Evolutionary conservation across 2,113 vertebrate genomes (phyloP), one percentile per base, ranked within the genome.

Genomic region (Heterotilapia buettikoferi): DNA sequence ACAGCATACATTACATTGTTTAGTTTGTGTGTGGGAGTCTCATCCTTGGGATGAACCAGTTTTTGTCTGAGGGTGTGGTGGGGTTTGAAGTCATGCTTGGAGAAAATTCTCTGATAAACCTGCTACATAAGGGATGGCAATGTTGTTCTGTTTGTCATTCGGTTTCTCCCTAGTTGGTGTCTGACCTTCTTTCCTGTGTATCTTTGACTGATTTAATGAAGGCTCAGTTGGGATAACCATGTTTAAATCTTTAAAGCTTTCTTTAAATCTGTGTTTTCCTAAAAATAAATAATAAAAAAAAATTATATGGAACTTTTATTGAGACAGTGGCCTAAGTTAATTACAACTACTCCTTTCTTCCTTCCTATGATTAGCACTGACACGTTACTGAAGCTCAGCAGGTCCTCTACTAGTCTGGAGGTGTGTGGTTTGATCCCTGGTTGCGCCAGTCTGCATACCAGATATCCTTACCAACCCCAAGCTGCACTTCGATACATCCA

Each of bases 371-470:
- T 12, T 0, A 66, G 9, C 31, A 36, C 18, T 36, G 61, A 36
- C 6, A 63, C 6, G 0, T 66, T 66, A n/a, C 10, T 36, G 61
- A 12, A 66, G 31, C 61, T 66, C 18, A 66, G 61, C 61, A 36
- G 59, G 31, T 63, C 59, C 59, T 36, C 31, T 66, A 36, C 4
- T 36, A 0, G 0, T 36, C 9, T 5, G 61, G 0, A 66, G 18
- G 31, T 7, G 61, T 66, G 31, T 36, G 31, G 2, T 63, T 63
- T 33, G 59, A 63, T 63, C 59, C 31, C 59, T 63, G 59, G 59
- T 63, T 36, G 29, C 1, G 0, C 9, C 29, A 33, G 16, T 63
- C 59, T 63, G 16, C 16, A 63, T 0, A 33, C 18, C 59, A 63
- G 61, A 36, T 61, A 33, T 33, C 29, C 29, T 63, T 7, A 66